A percentile compares a stretch with the other conserved stretches of the same genome.
Conservation (phyloP, 1,140 invertebrate genomes). For the Meloidogyne hapla region DNA sequence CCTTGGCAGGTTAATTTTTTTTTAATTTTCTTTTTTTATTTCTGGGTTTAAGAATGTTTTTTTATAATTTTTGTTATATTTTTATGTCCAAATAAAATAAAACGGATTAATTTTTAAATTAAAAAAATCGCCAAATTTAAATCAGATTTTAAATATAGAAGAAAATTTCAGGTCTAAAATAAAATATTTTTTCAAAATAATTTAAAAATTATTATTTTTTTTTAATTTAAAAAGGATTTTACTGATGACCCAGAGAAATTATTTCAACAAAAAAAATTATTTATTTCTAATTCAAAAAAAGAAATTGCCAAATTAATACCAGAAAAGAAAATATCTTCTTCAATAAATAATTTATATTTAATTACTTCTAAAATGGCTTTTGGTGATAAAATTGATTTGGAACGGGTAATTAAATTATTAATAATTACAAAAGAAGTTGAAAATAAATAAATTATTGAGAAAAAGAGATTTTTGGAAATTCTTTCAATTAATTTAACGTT, state of each 20-base stretch:
- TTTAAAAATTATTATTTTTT: not conserved
- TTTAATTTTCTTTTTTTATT: slow-evolving; percentile 17
- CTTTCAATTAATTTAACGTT: not conserved
- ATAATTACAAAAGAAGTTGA: not conserved
- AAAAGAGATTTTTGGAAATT: not conserved
- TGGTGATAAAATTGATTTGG: slow-evolving; percentile 32
- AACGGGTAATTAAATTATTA: not conserved
- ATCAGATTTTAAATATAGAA: no score
- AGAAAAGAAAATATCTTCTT: slow-evolving; percentile 7
- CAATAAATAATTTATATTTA: slow-evolving; percentile 20
- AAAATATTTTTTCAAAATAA: no score
- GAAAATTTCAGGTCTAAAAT: no score
- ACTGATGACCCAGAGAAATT: slow-evolving; percentile 31
- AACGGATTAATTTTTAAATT: no score
- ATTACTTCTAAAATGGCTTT: slow-evolving; percentile 33
- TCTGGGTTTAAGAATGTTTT: slow-evolving; percentile 11
- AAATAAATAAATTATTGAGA: not conserved
- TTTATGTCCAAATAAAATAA: no score
- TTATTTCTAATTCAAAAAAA: slow-evolving; percentile 27
- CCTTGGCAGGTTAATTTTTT: slow-evolving; percentile 44
- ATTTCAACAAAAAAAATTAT: slow-evolving; percentile 23
- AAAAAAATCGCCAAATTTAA: no score
- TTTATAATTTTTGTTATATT: not conserved
- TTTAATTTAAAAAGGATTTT: slow-evolving; percentile 17
- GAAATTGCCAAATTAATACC: slow-evolving; percentile 30